Base-by-base conservation (phyloP, 2,888 invertebrate species). In the Campopleginae sp. region DNA sequence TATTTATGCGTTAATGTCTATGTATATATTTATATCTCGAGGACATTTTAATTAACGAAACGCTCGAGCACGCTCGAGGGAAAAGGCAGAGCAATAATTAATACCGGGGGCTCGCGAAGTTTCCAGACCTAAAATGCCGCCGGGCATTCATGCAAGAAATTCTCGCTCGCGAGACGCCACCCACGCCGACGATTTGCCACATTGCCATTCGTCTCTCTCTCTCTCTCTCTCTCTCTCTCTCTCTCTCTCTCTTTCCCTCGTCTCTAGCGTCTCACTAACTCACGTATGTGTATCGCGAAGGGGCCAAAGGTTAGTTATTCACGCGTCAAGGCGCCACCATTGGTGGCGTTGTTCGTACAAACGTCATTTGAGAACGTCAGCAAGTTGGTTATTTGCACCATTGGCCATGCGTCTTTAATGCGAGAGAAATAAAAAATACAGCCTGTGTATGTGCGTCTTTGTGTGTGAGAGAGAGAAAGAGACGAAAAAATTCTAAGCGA, bases 291-390 rank as follows among this genome's bases (percentile, higher is more conserved):
- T 84, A 72, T 77, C 88, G 87, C 88, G 86, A 85, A 77, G 88
- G 86, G 91, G 90, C 89, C 91, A 92, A 90, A 92, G 91, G 92
- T 92, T 92, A 90, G 91, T 91, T 91, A 92, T 92, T 92, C 91
- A 91, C 90, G 92, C 92, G 91, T 91, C 90, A 90, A 91, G 92
- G 92, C 92, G 92, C 92, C 92, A 92, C 90, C 77, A 66, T 77
- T n/a, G 77, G 66, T 76, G 75, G 63, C 31, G 63, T 48, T 63
- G 89, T 84, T 84, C 66, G 61, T 66, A 65, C 58, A 58, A 75
- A 71, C 58, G 72, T 76, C 80, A 77, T 63, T 66, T 44, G 87
- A 63, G 68, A 66, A 72, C 66, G 61, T 75, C 63, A 63, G 79
- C 79, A 76, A 77, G 88, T 90, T 63, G 74, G 90, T 91, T 91